phyloP scores from a whole-genome alignment of 2,888 invertebrate genomes.

The Lepidonotus clava region DNA sequence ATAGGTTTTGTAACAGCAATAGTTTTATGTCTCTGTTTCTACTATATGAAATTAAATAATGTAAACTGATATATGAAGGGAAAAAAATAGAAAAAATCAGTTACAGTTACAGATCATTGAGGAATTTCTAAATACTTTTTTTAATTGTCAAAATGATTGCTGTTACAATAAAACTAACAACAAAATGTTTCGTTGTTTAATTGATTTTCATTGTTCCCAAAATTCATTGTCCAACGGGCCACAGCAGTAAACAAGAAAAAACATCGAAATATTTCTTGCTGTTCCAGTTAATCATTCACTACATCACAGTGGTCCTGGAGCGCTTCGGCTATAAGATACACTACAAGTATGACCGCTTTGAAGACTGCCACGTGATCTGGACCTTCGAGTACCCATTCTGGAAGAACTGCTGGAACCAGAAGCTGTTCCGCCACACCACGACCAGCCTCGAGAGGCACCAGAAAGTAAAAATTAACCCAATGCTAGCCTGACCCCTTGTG shows the following conservation, averaged over 20 bases:
- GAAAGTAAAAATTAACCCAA: conserved; percentile 1
- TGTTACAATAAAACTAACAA: neutral
- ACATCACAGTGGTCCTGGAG: neutral
- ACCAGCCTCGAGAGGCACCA: neutral
- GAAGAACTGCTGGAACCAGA: conserved; percentile 9
- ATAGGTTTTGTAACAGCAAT: too few species aligned
- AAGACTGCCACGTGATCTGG: conserved; percentile 7
- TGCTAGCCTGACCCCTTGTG: neutral
- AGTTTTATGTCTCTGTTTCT: too few species aligned
- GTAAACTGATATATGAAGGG: too few species aligned
- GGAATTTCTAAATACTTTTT: neutral
- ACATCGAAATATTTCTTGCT: neutral
- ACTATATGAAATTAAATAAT: too few species aligned
- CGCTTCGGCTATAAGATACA: neutral
- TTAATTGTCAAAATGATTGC: neutral
- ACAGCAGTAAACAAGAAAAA: neutral
- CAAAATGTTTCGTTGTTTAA: neutral
- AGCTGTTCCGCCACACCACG: neutral
- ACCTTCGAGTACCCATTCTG: conserved; percentile 41
- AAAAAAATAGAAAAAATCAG: too few species aligned
- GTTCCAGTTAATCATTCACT: neutral
- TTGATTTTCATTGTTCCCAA: neutral
- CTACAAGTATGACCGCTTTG: neutral
- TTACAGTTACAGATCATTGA: too few species aligned
- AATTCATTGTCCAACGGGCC: neutral